These are phyloP conservation scores for Melanchra persicariae DNA, from an alignment of 2,888 invertebrate genomes.

Conservation along the genomic window DNA sequence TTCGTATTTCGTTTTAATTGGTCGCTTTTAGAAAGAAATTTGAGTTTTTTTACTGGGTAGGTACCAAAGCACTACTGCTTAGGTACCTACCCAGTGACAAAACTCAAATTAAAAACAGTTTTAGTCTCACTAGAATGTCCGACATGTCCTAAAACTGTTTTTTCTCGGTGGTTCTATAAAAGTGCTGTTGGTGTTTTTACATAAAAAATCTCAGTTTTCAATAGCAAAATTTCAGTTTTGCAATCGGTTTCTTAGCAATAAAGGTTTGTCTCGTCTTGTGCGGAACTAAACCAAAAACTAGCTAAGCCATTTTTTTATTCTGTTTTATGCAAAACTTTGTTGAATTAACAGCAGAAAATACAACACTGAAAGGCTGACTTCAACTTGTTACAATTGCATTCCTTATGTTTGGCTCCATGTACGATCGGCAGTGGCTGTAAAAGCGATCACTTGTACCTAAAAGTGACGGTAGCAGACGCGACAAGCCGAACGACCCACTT, in stretches of 20 bases:
- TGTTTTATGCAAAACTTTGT: no score
- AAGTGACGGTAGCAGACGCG: slow-evolving; percentile 12
- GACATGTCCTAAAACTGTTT: no score
- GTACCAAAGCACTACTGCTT: no score
- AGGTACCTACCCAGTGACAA: no score
- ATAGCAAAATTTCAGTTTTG: no score
- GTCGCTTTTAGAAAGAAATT: background rate
- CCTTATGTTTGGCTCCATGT: background rate
- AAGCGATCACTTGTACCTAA: slow-evolving; percentile 32
- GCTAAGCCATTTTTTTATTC: no score
- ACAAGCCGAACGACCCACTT: slow-evolving; percentile 22
- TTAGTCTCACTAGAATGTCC: no score
- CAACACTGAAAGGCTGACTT: background rate
- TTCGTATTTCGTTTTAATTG: background rate
- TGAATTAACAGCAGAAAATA: background rate
- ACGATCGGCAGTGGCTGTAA: background rate
- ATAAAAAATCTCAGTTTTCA: no score
- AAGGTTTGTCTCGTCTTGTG: background rate
- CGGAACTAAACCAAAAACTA: background rate
- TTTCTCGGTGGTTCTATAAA: no score
- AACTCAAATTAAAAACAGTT: no score
- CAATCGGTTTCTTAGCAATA: background rate
- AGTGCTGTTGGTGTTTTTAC: no score
- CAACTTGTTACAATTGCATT: background rate
- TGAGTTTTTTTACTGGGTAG: background rate